Percentiles rank a stretch among this genome's conserved stretches.
Evolutionary conservation across 2,888 invertebrate species (phyloP).

Genomic region (Drosophila melanosoma): DNA sequence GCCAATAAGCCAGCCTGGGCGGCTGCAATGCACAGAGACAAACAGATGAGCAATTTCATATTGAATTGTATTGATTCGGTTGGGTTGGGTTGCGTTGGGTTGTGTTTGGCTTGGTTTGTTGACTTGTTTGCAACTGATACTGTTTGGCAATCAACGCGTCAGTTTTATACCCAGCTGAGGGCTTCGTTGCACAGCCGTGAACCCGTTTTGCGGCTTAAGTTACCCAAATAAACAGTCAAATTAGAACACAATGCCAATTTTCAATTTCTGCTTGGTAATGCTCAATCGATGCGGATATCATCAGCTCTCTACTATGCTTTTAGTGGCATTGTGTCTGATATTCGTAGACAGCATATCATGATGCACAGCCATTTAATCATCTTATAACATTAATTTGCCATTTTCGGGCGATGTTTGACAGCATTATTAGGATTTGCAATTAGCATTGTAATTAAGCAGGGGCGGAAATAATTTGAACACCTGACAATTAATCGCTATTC

Average conservation of each 20-base stretch:
- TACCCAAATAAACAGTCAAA: slow-evolving; percentile 12
- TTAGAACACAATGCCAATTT: slow-evolving; percentile 49
- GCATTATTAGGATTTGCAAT: slow-evolving; percentile 2
- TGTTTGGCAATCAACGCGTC: slow-evolving; percentile 19
- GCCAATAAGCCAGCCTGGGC: slow-evolving; percentile 47
- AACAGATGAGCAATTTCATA: slow-evolving; percentile 51
- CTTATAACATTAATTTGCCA: slow-evolving; percentile 15
- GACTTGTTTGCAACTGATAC: slow-evolving; percentile 32
- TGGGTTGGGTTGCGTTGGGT: slow-evolving; percentile 5
- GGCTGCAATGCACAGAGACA: slow-evolving; percentile 34
- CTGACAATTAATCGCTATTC: background rate
- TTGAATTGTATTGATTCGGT: slow-evolving; percentile 28
- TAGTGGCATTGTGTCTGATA: slow-evolving; percentile 15
- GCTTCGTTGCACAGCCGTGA: slow-evolving; percentile 21
- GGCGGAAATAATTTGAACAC: background rate
- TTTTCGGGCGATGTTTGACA: background rate
- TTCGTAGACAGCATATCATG: slow-evolving; percentile 15
- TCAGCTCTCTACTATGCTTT: background rate
- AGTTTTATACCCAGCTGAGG: slow-evolving; percentile 39
- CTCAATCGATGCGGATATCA: slow-evolving; percentile 25
- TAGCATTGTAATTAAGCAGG: background rate
- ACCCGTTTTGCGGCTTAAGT: slow-evolving; percentile 46
- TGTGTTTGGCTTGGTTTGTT: slow-evolving; percentile 18
- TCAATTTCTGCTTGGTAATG: slow-evolving; percentile 44
- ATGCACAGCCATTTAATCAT: slow-evolving; percentile 6